phyloP scores from a whole-genome alignment of 2,113 vertebrate species.

The Melanocharis versteri region DNA sequence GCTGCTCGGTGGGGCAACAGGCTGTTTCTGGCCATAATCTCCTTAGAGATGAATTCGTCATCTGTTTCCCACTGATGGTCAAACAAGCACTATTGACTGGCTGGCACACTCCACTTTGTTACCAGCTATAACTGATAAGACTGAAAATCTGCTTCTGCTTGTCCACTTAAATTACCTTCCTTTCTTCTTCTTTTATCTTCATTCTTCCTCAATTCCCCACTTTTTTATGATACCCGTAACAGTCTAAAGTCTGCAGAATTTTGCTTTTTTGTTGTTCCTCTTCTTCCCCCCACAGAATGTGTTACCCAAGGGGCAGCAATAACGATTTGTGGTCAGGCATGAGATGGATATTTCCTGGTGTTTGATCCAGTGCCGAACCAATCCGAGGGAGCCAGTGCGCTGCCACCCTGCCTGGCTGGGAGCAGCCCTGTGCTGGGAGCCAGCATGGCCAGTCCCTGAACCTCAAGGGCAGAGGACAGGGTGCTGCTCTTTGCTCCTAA shows the following conservation, averaged over 20 bases:
- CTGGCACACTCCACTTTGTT: accelerated
- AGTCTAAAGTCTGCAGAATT: neutral
- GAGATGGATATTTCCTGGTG: accelerated
- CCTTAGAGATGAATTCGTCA: neutral
- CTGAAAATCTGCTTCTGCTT: neutral
- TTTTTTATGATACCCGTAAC: neutral
- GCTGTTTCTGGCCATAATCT: neutral
- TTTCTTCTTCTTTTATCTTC: neutral
- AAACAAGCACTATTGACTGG: neutral
- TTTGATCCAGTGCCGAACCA: neutral
- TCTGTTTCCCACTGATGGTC: neutral
- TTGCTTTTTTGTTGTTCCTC: neutral
- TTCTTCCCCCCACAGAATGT: neutral
- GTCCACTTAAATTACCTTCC: neutral
- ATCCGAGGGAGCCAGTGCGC: neutral
- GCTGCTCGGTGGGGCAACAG: neutral
- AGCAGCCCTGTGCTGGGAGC: neutral
- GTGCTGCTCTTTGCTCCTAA: neutral
- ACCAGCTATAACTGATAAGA: neutral
- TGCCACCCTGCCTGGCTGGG: neutral
- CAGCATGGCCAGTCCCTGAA: neutral
- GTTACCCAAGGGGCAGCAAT: neutral
- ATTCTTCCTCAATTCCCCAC: neutral
- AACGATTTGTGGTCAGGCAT: accelerated
- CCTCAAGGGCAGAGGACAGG: neutral